phyloP scores from a whole-genome alignment of 1,140 invertebrate species.

The Argopecten irradians region DNA sequence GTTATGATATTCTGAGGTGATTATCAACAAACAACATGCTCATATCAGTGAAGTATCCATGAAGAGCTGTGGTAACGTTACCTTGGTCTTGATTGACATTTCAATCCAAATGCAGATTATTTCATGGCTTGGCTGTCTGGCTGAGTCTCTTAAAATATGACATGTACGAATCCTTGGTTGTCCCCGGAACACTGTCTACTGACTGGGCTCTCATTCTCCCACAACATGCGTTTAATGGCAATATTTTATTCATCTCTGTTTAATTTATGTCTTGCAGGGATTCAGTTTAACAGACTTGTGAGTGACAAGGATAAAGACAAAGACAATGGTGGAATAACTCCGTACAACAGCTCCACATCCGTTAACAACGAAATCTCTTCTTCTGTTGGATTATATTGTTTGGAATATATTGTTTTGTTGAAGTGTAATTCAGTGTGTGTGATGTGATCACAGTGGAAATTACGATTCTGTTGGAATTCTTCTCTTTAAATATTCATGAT shows the following conservation, averaged over 20 bases:
- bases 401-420: not conserved
- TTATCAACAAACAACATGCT: conserved; percentile 10
- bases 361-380: not conserved
- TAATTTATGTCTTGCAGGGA: conserved; percentile 22
- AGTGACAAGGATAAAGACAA: not conserved
- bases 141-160: conserved; percentile 12
- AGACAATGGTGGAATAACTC: not conserved
- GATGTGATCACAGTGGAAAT: not conserved
- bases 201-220: not conserved
- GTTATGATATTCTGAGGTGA: not conserved
- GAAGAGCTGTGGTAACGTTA: not conserved
- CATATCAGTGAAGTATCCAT: not conserved
- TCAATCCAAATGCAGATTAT: conserved; percentile 22
- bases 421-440: not conserved
- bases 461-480: conserved; percentile 14
- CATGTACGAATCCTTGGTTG: not conserved
- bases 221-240: not conserved
- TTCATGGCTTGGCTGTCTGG: conserved; percentile 14
- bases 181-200: not conserved
- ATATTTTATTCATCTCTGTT: conserved; percentile 18
- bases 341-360: not conserved
- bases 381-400: not conserved
- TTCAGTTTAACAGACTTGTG: conserved; percentile 1
- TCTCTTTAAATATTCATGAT: not conserved
- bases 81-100: conserved; percentile 14